phyloP scores from a whole-genome alignment of 2,113 vertebrate species.

The Zingel zingel region DNA sequence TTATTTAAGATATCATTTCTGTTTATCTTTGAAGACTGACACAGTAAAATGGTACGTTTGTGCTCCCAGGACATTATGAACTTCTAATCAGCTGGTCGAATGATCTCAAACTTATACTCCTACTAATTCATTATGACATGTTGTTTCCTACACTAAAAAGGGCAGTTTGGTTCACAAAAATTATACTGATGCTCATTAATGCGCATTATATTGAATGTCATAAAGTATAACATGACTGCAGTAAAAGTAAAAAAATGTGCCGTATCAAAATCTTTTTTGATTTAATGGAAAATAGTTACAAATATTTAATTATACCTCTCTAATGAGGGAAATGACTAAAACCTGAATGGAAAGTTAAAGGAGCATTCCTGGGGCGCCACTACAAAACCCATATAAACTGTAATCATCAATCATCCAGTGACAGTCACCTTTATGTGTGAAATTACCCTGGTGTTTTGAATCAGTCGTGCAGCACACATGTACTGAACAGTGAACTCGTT shows the following conservation, averaged over 20 bases:
- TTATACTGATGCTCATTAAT: background rate
- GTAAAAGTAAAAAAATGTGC: background rate
- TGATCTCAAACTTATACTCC: slow-evolving; percentile 11
- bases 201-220: background rate
- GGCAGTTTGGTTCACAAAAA: background rate
- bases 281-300: background rate
- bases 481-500: slow-evolving; percentile 59
- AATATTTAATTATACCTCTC: background rate
- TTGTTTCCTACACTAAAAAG: background rate
- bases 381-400: slow-evolving; percentile 19
- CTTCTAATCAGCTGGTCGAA: background rate
- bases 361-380: slow-evolving; percentile 14
- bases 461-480: slow-evolving; percentile 51
- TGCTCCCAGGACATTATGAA: slow-evolving; percentile 42
- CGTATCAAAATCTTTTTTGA: background rate
- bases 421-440: slow-evolving; percentile 63
- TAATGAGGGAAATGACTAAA: slow-evolving; percentile 7
- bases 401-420: slow-evolving; percentile 62
- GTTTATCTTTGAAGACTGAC: slow-evolving; percentile 6
- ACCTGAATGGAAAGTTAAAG: slow-evolving; percentile 34
- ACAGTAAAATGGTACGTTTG: background rate
- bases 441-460: slow-evolving; percentile 67
- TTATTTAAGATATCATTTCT: slow-evolving; percentile 20
- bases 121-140: background rate
- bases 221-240: background rate